Base-by-base conservation (phyloP, 92 coral and sea anemone species). In the Porites cylindrica region DNA sequence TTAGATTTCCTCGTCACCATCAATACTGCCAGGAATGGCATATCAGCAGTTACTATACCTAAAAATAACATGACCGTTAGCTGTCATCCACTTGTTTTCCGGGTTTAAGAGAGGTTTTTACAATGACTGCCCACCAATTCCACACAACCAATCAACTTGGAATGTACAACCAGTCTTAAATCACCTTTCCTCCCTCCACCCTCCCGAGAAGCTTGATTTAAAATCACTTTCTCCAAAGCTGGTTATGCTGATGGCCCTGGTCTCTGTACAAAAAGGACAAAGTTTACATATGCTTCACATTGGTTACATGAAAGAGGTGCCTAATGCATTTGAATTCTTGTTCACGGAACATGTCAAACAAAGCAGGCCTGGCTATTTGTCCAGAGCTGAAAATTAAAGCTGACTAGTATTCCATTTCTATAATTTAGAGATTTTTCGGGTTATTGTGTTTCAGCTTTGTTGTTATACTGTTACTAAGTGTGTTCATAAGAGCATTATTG, bases 131-230 rank as follows among this genome's bases (percentile, higher is more conserved):
- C 65, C 93, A 78, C 82, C 64, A 24, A 82, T 16, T 10, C 82
- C 88, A 70, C 62, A 83, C 13, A 75, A 83, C 76, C 77, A 88
- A 9, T 62, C 89, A 1, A 81, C 88, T 64, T 88, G 91, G 91
- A 83, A 82, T 82, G 88, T 83, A 2, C 84, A 88, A 29, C 64
- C 67, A 0, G 84, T 88, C 53, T 73, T 88, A 19, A 47, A 77
- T 17, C 56, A 88, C 29, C 72, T 75, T 53, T 88, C 78, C 1
- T 51, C 84, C 2, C 32, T 89, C 2, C 73, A 18, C 26, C 66
- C 77, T 20, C 21, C 64, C 4, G 67, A 75, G n/a, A 50, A 78
- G 29, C 75, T 86, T 53, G 81, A 82, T 3, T 77, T 86, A 13
- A 91, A 91, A 68, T 61, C 70, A 14, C 32, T 7, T 10, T 11